Conservation (phyloP, 2,888 invertebrate genomes). For the Apotomis betuletana region DNA sequence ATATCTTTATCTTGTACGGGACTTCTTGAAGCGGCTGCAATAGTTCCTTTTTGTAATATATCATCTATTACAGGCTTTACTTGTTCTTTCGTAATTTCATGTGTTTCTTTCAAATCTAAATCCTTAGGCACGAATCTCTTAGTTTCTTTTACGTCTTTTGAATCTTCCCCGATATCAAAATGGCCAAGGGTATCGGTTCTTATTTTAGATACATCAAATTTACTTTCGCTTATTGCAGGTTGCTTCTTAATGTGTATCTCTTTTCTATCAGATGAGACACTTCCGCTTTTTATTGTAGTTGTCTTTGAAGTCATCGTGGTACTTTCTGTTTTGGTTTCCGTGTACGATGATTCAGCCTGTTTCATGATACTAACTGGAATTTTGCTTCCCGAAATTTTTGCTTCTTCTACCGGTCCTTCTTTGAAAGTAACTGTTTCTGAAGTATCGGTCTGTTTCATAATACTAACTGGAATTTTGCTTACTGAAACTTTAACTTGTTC, state of each 20-base stretch:
- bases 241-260: constrained; percentile 50
- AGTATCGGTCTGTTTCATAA: constrained; percentile 58
- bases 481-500: constrained; percentile 43
- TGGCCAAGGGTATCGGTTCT: constrained; percentile 73
- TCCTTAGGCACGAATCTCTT: constrained; percentile 63
- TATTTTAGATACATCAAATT: constrained; percentile 75
- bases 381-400: constrained; percentile 41
- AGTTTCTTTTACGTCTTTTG: constrained; percentile 54
- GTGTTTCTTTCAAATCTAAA: constrained; percentile 58
- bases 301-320: constrained; percentile 50
- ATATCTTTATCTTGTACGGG: constrained; percentile 73
- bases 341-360: constrained; percentile 58
- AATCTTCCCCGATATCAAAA: constrained; percentile 61
- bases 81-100: constrained; percentile 74
- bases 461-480: constrained; percentile 48
- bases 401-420: constrained; percentile 44
- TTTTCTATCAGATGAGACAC: constrained; percentile 49
- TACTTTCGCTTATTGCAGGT: constrained; percentile 52
- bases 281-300: constrained; percentile 52
- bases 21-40: constrained; percentile 69
- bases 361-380: constrained; percentile 55
- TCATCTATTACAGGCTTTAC: constrained; percentile 76
- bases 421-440: constrained; percentile 49
- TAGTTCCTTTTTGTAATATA: constrained; percentile 72
- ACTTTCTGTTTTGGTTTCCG: constrained; percentile 52